Base-by-base conservation (phyloP, 2,888 invertebrate species). In the Myathropa florea region DNA sequence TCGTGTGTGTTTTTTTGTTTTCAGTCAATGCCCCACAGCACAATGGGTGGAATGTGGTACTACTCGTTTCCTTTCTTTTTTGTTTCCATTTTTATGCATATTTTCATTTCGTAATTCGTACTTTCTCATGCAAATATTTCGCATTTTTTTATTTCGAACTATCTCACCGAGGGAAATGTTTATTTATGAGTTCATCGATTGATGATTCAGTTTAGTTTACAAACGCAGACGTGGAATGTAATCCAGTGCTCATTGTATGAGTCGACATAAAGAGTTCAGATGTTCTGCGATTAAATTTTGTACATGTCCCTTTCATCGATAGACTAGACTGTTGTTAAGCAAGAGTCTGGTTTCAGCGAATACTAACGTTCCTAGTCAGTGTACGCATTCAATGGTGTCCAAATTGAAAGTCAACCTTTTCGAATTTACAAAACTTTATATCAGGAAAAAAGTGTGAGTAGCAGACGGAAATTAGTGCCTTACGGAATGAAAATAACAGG, bases 1-100 rank as follows among this genome's bases (percentile, higher is more conserved):
- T 39, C 63, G 3, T 21, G 12, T 21, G 9, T 39, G n/a, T 30
- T 10, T 53, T 61, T 80, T 63, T 26, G 28, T 30, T 10, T 73
- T 33, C 39, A 23, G 23, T 46, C 55, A 73, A 71, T 36, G 79
- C 10, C 61, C 65, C 61, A 23, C 39, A 57, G 77, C 65, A 81
- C 63, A 73, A 18, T 28, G 76, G 77, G 77, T 70, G 46, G 46
- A 46, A 46, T 46, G 46, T 46, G 46, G 46, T 46, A 46, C 46
- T 46, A 46, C 46, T 46, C 46, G 46, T 46, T 46, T 46, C 46
- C 7, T 46, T 46, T 18, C 7, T 18, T 18, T 7, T 18, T 18
- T 4, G n/a, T 46, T 18, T 46, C n/a, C n/a, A n/a, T n/a, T 18
- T 46, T 7, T 7, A 18, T 18, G 46, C 46, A 46, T 46, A 46